Conservation (phyloP, 2,888 invertebrate genomes). For the Fabriciana adippe region DNA sequence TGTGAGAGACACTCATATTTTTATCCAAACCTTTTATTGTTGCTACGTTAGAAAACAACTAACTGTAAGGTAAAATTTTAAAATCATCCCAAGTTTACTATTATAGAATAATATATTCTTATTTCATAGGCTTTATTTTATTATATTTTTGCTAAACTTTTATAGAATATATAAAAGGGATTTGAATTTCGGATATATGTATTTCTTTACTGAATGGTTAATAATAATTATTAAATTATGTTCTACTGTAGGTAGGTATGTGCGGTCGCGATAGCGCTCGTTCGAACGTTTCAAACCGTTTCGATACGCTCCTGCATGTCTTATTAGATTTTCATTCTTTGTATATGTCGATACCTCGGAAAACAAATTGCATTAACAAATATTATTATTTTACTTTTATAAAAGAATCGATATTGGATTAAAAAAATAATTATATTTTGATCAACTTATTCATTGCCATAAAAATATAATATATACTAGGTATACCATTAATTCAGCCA, state of each 20-base stretch:
- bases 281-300: conserved; percentile 25
- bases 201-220: not conserved
- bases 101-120: too few relatives aligned
- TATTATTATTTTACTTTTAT: not conserved
- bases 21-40: not conserved
- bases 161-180: too few relatives aligned
- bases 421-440: too few relatives aligned
- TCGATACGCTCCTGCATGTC: conserved; percentile 23
- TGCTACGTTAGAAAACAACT: too few relatives aligned
- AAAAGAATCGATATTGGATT: too few relatives aligned
- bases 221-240: not conserved
- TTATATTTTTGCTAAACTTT: too few relatives aligned
- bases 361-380: conserved; percentile 25
- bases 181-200: too few relatives aligned
- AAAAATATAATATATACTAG: too few relatives aligned
- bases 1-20: not conserved
- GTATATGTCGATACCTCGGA: conserved; percentile 4
- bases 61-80: too few relatives aligned
- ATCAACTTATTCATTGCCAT: too few relatives aligned
- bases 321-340: conserved; percentile 12
- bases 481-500: not conserved
- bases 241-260: not conserved
- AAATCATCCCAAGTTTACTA: too few relatives aligned
- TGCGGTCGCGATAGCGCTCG: conserved; percentile 8
- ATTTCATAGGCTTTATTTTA: too few relatives aligned